Evolutionary conservation across 2,113 vertebrate genomes (phyloP).

Genomic region (Amazona vittata): DNA sequence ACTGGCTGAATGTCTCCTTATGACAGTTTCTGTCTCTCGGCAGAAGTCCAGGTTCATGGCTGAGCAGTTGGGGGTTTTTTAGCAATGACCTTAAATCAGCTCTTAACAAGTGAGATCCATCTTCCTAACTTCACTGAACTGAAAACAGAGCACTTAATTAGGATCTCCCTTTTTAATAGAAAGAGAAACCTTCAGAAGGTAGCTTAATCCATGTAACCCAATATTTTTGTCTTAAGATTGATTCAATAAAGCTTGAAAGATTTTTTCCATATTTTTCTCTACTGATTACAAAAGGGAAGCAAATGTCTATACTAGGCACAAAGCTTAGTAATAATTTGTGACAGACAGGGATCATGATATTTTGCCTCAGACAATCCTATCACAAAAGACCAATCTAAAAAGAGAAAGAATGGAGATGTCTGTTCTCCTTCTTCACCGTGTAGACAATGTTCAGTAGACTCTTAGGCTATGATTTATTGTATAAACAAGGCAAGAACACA

Average conservation of each 20-base stretch:
- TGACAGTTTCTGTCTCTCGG: background rate
- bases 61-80: background rate
- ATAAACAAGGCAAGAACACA: background rate
- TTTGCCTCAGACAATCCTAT: background rate
- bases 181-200: background rate
- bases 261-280: background rate
- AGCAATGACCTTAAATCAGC: background rate
- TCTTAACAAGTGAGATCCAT: background rate
- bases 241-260: background rate
- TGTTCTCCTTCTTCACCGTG: background rate
- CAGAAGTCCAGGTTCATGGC: background rate
- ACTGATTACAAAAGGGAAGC: background rate
- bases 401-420: background rate
- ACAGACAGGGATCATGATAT: background rate
- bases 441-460: background rate
- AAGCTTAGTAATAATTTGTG: background rate
- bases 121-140: background rate
- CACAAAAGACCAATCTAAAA: background rate
- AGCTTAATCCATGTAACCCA: background rate
- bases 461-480: background rate
- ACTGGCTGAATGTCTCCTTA: background rate
- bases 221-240: background rate
- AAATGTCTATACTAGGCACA: background rate
- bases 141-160: accelerated
- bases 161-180: background rate